Evolutionary conservation across 2,888 invertebrate species (phyloP), one percentile per base, ranked within the genome.

Genomic region (Liodrosophila aerea): DNA sequence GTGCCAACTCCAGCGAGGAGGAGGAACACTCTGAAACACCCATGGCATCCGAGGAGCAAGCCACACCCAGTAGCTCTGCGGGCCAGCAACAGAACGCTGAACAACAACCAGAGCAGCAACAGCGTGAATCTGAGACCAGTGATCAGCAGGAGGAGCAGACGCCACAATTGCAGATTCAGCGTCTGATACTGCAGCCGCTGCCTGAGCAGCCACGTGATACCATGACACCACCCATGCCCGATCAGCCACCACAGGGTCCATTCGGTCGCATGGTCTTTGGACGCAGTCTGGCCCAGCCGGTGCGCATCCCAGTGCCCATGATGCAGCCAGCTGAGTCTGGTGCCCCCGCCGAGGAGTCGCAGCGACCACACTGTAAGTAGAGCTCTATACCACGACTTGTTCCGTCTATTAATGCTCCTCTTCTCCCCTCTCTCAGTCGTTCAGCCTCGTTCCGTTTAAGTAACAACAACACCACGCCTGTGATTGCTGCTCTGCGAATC

Each of bases 301-400:
- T 92, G 89, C 80, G 92, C 89, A 70, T 92, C 90, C 57, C 92
- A 87, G 90, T 92, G 90, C 59, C 90, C 92, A 89, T 91, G 92
- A 88, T 91, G 89, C 93, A 93, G 51, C 92, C 87, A 31, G 58
- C 62, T 36, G 88, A 93, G 75, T 93, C 93, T 41, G 71, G 72
- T 2, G 47, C 72, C 12, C 65, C 57, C 40, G 76, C 66, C 54
- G 83, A 69, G 16, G 90, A 90, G 67, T 82, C 89, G 57, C 92
- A 92, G 88, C 93, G 95, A 89, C 95, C 94, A 64, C 95, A 95
- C 85, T 95, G 95, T 95, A 89, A 93, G 94, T 93, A 33, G 1
- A 44, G 0, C 1, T 4, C 0, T 22, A 22, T 22, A 5, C 22
- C 22, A 22, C 22, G 22, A 22, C 5, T 22, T 22, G 2, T 22